Evolutionary conservation across 2,113 vertebrate species (phyloP).

Genomic region (Psittacula cyanocephala): DNA sequence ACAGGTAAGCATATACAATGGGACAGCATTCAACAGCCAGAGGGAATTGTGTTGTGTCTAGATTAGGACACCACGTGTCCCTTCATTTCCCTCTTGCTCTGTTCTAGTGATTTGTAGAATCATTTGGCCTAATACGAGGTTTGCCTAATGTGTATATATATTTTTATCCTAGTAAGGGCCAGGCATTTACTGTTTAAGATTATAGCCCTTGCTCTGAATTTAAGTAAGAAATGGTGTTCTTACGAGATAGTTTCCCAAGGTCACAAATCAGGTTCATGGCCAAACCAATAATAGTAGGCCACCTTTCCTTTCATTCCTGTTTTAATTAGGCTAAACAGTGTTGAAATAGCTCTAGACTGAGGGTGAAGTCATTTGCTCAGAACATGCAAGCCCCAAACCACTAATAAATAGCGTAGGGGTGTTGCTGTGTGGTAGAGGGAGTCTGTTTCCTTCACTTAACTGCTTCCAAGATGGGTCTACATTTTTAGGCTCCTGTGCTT

Average conservation of each 20-base stretch:
- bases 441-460: background rate
- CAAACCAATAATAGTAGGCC: constrained; percentile 33
- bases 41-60: background rate
- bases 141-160: background rate
- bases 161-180: background rate
- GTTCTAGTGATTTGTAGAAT: background rate
- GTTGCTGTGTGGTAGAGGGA: background rate
- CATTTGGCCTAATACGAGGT: background rate
- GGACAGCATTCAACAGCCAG: background rate
- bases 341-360: constrained; percentile 6
- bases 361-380: background rate
- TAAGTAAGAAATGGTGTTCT: background rate
- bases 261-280: constrained; percentile 50
- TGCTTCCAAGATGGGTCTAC: background rate
- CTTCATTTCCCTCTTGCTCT: background rate
- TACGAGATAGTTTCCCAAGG: constrained; percentile 23
- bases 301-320: background rate
- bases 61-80: background rate
- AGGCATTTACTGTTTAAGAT: background rate
- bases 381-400: background rate
- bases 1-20: background rate
- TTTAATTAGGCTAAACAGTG: constrained; percentile 36
- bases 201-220: background rate
- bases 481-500: background rate
- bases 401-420: background rate